phyloP scores from a whole-genome alignment of 2,113 vertebrate species.

The Pterophyllum scalare region DNA sequence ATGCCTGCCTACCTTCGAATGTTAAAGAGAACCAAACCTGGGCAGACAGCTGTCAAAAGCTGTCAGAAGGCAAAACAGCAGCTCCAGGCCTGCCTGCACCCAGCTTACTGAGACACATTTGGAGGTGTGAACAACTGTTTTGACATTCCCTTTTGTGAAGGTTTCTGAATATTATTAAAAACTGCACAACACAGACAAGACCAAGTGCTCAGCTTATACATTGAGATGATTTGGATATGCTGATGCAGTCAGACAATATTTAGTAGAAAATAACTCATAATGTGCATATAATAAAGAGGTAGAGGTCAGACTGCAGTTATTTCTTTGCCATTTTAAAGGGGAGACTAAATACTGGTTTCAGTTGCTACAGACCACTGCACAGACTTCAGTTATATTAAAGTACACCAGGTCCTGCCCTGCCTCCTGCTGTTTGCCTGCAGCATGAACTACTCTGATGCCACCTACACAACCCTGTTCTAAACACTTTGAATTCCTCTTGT shows the following conservation, averaged over 20 bases:
- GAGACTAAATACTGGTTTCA: background rate
- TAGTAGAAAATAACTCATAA: background rate
- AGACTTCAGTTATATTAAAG: constrained; percentile 2
- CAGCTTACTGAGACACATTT: constrained; percentile 42
- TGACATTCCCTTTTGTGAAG: constrained; percentile 61
- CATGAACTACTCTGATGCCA: background rate
- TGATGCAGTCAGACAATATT: background rate
- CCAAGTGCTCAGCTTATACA: background rate
- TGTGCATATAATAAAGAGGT: background rate
- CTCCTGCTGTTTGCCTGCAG: constrained; percentile 27
- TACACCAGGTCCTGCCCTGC: constrained; percentile 12
- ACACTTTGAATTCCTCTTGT: background rate
- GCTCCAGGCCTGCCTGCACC: constrained; percentile 54
- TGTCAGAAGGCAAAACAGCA: constrained; percentile 56
- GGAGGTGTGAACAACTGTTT: constrained; percentile 70
- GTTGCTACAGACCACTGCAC: background rate
- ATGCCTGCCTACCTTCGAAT: constrained; percentile 40
- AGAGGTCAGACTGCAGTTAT: background rate
- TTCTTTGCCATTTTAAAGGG: background rate
- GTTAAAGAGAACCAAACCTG: constrained; percentile 58
- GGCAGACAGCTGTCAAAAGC: constrained; percentile 73
- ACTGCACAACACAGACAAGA: constrained; percentile 3
- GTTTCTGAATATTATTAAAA: constrained; percentile 39
- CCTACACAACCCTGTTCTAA: constrained; percentile 4
- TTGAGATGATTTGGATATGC: background rate